Conservation (phyloP, 2,888 invertebrate species). For the Sinohyriopsis cumingii region DNA sequence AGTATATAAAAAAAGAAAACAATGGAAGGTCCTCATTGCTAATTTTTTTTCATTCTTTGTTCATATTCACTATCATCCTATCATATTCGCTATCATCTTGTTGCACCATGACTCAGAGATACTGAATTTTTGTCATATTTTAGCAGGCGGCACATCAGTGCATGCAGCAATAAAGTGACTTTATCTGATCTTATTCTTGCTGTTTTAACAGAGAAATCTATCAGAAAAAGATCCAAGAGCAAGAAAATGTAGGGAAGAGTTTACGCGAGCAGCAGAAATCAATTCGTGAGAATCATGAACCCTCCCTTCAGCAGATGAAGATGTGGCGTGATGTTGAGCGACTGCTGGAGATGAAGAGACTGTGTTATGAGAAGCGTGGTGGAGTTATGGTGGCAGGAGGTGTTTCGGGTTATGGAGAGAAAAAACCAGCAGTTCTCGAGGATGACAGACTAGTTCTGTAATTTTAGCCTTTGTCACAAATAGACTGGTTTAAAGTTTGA, state of each 20-base stretch:
- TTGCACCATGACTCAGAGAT: too few species aligned
- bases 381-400: conserved; percentile 35
- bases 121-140: too few species aligned
- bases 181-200: background rate
- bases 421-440: conserved; percentile 56
- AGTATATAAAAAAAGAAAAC: too few species aligned
- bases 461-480: background rate
- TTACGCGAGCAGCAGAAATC: conserved; percentile 73
- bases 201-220: conserved; percentile 77
- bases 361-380: conserved; percentile 47
- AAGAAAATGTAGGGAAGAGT: conserved; percentile 75
- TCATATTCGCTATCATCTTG: too few species aligned
- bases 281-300: conserved; percentile 74
- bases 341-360: conserved; percentile 71
- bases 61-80: too few species aligned
- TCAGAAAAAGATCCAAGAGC: conserved; percentile 78
- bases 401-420: conserved; percentile 39
- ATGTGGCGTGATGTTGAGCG: conserved; percentile 76
- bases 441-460: conserved; percentile 62
- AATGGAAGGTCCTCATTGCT: too few species aligned
- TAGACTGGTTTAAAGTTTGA: too few species aligned
- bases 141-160: too few species aligned
- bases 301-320: conserved; percentile 74
- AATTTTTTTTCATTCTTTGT: too few species aligned
- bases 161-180: too few species aligned